These are phyloP conservation scores for Benthosema pterotum DNA, from an alignment of 2,797 vertebrate genomes.

Conservation along the genomic window DNA sequence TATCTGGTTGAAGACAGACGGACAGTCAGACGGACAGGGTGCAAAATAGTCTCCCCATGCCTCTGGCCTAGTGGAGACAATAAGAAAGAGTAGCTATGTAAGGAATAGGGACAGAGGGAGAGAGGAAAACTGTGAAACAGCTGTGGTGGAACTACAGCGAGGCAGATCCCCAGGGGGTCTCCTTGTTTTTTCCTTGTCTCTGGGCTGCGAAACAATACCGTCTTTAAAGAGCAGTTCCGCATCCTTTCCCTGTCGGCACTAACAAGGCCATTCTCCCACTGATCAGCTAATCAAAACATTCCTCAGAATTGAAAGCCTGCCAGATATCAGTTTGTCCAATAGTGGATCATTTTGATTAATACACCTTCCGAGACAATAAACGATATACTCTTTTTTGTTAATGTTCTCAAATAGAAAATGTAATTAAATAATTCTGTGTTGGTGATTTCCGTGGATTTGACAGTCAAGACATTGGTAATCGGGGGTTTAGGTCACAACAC, in stretches of 20 bases:
- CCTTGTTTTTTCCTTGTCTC: constrained; percentile 8
- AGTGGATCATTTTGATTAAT: too few relatives aligned
- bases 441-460: too few relatives aligned
- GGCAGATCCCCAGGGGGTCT: background rate
- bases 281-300: constrained; percentile 7
- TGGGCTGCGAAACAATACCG: constrained; percentile 5
- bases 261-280: background rate
- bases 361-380: too few relatives aligned
- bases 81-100: background rate
- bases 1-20: too few relatives aligned
- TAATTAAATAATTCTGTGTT: too few relatives aligned
- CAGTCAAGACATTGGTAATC: too few relatives aligned
- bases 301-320: background rate
- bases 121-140: background rate
- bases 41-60: too few relatives aligned
- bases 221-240: constrained; percentile 7
- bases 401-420: too few relatives aligned
- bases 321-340: too few relatives aligned
- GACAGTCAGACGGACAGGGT: too few relatives aligned
- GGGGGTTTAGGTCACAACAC: too few relatives aligned
- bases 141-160: constrained; percentile 3
- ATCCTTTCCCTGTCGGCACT: constrained; percentile 1
- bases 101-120: background rate
- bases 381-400: too few relatives aligned
- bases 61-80: background rate